A percentile compares a stretch with the other conserved stretches of the same genome.
Conservation (phyloP, 2,113 vertebrate species). For the Chaetura pelagica region DNA sequence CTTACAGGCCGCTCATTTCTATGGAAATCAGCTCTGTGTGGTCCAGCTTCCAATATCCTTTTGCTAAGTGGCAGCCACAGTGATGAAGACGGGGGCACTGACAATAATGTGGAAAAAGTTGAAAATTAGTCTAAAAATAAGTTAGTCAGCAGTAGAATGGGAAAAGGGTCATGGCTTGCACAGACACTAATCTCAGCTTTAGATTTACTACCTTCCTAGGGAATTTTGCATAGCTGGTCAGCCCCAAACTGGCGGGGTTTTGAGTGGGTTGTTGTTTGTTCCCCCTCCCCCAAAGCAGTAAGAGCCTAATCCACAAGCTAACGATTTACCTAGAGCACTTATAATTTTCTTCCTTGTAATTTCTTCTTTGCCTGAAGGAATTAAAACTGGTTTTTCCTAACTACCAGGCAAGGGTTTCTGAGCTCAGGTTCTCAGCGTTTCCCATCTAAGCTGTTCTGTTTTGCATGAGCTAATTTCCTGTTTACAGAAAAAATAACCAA, state of each 20-base stretch:
- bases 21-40: not conserved
- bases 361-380: not conserved
- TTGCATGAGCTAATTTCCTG: not conserved
- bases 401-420: not conserved
- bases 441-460: not conserved
- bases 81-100: not conserved
- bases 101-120: not conserved
- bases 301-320: not conserved
- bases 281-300: not conserved
- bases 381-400: not conserved
- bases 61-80: not conserved
- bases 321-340: not conserved
- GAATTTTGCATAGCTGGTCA: not conserved
- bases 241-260: fast-evolving
- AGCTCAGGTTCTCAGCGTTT: not conserved
- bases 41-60: not conserved
- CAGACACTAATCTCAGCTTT: not conserved
- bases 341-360: not conserved
- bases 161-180: not conserved
- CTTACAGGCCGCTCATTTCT: not conserved
- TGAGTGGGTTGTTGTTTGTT: not conserved
- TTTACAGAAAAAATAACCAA: not conserved
- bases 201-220: not conserved
- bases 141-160: not conserved
- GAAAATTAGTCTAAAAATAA: not conserved